Base-by-base conservation (phyloP, 2,113 vertebrate species). In the Asarcornis scutulata region DNA sequence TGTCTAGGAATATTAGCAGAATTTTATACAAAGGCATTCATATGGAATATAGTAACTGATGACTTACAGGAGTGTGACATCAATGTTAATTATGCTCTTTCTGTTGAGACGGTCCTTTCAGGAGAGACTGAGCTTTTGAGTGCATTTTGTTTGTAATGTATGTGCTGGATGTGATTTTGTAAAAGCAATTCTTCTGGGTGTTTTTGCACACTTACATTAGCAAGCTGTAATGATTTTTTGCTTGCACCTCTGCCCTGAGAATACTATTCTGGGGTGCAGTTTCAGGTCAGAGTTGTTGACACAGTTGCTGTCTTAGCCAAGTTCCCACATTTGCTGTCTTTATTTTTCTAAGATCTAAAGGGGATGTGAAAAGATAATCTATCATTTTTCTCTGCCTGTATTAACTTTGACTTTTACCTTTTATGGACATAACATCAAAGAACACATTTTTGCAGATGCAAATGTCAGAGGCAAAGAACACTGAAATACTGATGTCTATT, bases 61-160 rank as follows among this genome's bases (percentile, higher is more conserved):
- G 93, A 97, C 96, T 96, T 94, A 87, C 93, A 66, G 94, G 95
- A 96, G 76, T 96, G 60, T 88, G 64, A 81, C 64, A 88, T 62
- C 87, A 81, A 96, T 96, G 92, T 95, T 96, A 94, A 97, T 96
- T 93, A 60, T 0, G 67, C 36, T 93, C 40, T 82, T 89, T 88
- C 80, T 95, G 58, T 93, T 91, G 93, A 93, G 75, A 84, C 40
- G 38, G 68, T 63, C 76, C 48, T 88, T 96, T 93, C 91, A 79
- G 73, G 71, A 58, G 79, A 85, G 64, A 78, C 72, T 3, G 38
- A 67, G 94, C 17, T 91, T 89, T 78, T 60, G n/a, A 92, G 50
- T 71, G 58, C 46, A n/a, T 87, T 95, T 80, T 88, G 55, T 56
- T 86, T 72, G n/a, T 64, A 56, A 36, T 82, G 31, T 82, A 2